Base-by-base conservation (phyloP, 2,888 invertebrate genomes). In the Oasisia sp. region DNA sequence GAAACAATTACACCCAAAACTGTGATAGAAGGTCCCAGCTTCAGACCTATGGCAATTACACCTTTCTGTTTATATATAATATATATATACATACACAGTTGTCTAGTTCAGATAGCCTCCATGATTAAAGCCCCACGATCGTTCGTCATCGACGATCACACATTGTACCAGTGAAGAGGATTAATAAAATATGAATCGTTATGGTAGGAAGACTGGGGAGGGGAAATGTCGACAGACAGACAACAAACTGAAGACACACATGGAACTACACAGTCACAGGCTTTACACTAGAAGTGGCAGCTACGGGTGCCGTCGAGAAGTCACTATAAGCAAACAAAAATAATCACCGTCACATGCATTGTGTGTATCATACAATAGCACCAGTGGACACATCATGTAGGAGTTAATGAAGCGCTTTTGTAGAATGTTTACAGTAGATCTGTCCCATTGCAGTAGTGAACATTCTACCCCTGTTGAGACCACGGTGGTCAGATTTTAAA, bases 261-360 rank as follows among this genome's bases (percentile, higher is more conserved):
- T 19, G n/a, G 7, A 7, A 74, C 74, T n/a, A 74, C n/a, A 74
- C 2, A 74, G 27, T 74, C n/a, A 27, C 74, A 74, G 74, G 74
- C 74, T 74, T 74, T 74, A 74, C 14, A 27, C 74, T 74, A 74
- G 27, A 74, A 74, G 19, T 74, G 19, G 27, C 74, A 74, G 74
- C 74, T 27, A 74, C 11, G 56, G 56, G 11, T 11, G 19, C 74
- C n/a, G 74, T 74, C 74, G 27, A 74, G 74, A 74, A 74, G 74
- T 74, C 74, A 74, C 74, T 74, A 74, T 27, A 74, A 74, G 74
- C 74, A 74, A 74, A 74, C 27, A 74, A 74, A 74, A 74, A 74
- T 74, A 74, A 74, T 27, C 74, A 74, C 74, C 74, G 27, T 74
- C n/a, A 27, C 74, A 74, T 74, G 74, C 74, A 19, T n/a, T 74